These are phyloP conservation scores for Lasiommata megera DNA, from an alignment of 2,888 invertebrate genomes.

Conservation along the genomic window DNA sequence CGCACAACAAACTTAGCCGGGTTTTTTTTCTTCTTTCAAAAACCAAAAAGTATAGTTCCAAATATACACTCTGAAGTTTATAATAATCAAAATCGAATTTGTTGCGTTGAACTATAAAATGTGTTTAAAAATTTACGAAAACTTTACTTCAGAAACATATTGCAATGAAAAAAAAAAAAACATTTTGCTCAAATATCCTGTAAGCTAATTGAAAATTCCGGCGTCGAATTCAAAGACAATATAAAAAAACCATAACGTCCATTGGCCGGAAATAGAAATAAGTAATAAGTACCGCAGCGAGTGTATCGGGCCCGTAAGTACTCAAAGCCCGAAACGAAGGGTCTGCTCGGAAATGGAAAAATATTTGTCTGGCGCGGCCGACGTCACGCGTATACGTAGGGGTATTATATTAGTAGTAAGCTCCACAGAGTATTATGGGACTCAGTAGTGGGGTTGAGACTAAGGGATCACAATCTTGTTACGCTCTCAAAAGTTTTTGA, in stretches of 20 bases:
- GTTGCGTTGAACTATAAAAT: too few species aligned
- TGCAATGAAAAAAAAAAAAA: too few species aligned
- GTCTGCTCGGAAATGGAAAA: conserved; percentile 71
- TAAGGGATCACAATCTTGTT: neutral
- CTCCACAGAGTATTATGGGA: neutral
- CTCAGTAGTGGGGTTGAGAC: neutral
- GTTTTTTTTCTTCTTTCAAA: too few species aligned
- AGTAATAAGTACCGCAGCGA: conserved; percentile 27
- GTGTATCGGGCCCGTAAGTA: conserved; percentile 45
- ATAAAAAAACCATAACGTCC: conserved; percentile 4
- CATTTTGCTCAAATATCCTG: too few species aligned
- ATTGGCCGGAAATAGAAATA: conserved; percentile 12
- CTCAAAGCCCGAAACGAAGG: conserved; percentile 69
- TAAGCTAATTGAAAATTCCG: neutral
- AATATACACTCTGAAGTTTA: too few species aligned
- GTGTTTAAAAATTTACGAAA: too few species aligned
- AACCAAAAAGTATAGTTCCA: too few species aligned
- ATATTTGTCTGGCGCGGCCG: conserved; percentile 69
- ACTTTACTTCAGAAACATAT: too few species aligned
- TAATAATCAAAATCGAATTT: too few species aligned
- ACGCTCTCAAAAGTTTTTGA: too few species aligned
- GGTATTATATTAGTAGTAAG: neutral
- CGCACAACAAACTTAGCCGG: too few species aligned
- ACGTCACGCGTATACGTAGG: conserved; percentile 5
- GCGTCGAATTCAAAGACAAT: conserved; percentile 2